Evolutionary conservation across 2,888 invertebrate species (phyloP), one percentile per base, ranked within the genome.

Genomic region (Corythucha ciliata): DNA sequence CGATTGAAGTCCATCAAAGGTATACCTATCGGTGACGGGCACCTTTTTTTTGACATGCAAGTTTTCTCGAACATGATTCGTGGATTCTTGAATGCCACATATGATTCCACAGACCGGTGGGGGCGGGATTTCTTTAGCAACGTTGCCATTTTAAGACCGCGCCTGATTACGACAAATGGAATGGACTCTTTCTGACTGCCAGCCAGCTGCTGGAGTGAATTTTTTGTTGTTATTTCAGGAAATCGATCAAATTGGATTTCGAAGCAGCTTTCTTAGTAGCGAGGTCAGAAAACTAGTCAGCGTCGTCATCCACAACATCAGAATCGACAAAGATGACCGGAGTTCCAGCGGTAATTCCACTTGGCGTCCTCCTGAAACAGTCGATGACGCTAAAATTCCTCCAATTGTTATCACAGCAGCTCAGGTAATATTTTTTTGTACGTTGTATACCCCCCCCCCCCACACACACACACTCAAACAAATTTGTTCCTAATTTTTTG

Each of bases 191-290:
- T n/a, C n/a, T n/a, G n/a, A n/a, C n/a, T n/a, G 29, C 14, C 27
- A 7, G n/a, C n/a, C 40, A 48, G 37, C 10, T 41, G 6, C 5
- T 32, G 7, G 7, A 7, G 14, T 10, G n/a, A 16, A 7, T 6
- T 14, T 26, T 29, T 29, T 29, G 29, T 29, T 29, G 8, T 29
- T 29, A 27, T 25, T 70, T 22, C 67, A 90, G 89, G 82, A 87
- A 68, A 81, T 90, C 54, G 83, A 88, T 63, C 85, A 88, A 67
- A 77, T 90, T 60, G 81, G 86, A 57, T 76, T 90, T 59, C 79
- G 84, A 48, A 90, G 89, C 66, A 90, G 88, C 69, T 81, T 88
- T 65, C 79, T 90, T 60, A 90, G 87, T 66, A 87, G 88, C 2
- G 89, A 89, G 61, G 83, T 89, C 47, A 86, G 85, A 20, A 90